Evolutionary conservation across 1,140 invertebrate species (phyloP), one percentile per base, ranked within the genome.

Genomic region (Aricia agestis): DNA sequence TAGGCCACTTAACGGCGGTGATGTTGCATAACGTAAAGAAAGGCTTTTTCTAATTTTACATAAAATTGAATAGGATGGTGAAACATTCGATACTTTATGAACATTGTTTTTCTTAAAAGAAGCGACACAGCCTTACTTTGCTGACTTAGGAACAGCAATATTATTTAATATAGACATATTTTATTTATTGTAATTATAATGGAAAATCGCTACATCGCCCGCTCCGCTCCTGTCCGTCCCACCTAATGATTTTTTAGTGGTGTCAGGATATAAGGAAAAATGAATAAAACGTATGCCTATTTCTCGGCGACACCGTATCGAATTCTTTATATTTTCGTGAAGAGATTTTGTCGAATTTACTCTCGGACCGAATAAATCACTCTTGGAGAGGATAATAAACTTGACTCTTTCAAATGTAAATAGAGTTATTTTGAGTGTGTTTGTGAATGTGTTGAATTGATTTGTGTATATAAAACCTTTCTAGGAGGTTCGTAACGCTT

Each of bases 181-280:
- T 25, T 25, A 25, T 25, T 25, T 25, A 25, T 3, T 2, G 3
- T 25, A 25, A 25, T 25, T 25, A 25, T 25, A 25, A 25, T 25
- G 3, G 1, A 25, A 1, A 25, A 25, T 25, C 25, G 25, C 25
- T 59, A 5, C 10, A 4, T 31, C 18, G 1, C 41, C 67, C 72
- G 69, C 71, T 71, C 15, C 65, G 59, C 72, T 74, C 67, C 69
- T 71, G 31, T 66, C 17, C 52, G n/a, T 10, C 31, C 11, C 32
- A 9, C 58, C 57, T 67, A 70, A 72, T 74, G 72, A 77, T 83
- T 82, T 78, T 76, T 81, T 76, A 81, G 71, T 71, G 70, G 78
- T 81, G 78, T 80, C 80, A 78, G 71, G 17, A 72, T 67, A 66
- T 68, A 69, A 77, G 75, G 76, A 79, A 82, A 80, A 78, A 80